Percentiles rank a stretch among this genome's conserved stretches.
Conservation (phyloP, 2,797 vertebrate genomes). For the Pteronotus mesoamericanus region DNA sequence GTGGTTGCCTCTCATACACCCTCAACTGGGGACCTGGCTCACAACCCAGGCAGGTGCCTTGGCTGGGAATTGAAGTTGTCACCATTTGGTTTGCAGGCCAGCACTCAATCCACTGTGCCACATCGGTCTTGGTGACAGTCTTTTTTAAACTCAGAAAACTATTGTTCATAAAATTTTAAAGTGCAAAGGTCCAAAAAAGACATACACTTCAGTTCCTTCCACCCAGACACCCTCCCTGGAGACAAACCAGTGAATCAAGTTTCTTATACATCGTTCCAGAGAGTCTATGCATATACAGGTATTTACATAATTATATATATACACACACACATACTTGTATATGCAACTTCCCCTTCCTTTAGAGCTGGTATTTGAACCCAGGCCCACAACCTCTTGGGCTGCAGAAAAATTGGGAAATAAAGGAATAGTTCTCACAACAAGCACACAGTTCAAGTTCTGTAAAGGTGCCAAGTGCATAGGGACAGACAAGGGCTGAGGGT, state of each 20-base stretch:
- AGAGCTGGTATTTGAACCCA: conserved; percentile 9
- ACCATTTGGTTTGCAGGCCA: too few relatives aligned
- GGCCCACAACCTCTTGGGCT: background rate
- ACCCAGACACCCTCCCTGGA: background rate
- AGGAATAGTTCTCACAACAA: background rate
- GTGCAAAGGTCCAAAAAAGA: background rate
- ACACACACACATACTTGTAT: background rate
- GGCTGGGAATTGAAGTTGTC: too few relatives aligned
- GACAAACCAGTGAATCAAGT: background rate
- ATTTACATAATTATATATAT: background rate
- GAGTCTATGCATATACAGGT: background rate
- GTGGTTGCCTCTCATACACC: too few relatives aligned
- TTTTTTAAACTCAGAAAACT: background rate
- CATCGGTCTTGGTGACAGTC: too few relatives aligned
- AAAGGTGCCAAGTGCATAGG: background rate
- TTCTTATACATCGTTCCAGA: background rate
- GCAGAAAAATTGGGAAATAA: background rate
- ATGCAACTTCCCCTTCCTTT: background rate
- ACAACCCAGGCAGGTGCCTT: too few relatives aligned
- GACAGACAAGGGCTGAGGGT: background rate
- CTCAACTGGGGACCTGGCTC: too few relatives aligned
- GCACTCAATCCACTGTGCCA: too few relatives aligned
- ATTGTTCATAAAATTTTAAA: background rate
- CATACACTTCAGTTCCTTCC: background rate
- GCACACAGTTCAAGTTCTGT: background rate